Conservation (phyloP, 64 coral and sea anemone species). For the Montipora sp. region DNA sequence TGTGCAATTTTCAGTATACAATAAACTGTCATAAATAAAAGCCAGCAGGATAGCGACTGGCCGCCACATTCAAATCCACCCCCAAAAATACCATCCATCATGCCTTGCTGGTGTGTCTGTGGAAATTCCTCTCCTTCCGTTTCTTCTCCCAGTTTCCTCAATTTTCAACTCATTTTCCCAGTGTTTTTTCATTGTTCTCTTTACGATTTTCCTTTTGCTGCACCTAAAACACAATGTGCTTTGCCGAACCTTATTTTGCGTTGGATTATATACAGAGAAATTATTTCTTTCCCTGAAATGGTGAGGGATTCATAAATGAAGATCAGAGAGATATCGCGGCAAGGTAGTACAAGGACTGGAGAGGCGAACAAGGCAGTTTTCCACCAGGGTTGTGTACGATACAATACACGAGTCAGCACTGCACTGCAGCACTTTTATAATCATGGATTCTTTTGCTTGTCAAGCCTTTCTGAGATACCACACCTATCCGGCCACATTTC, state of each 20-base stretch:
- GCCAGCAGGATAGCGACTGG: slow-evolving; percentile 28
- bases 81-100: slow-evolving; percentile 12
- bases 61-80: slow-evolving; percentile 34
- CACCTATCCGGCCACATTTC: too few relatives aligned
- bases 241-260: neutral
- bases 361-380: too few relatives aligned
- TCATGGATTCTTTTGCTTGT: too few relatives aligned
- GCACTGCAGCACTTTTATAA: too few relatives aligned
- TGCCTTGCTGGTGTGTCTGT: neutral
- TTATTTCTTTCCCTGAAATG: too few relatives aligned
- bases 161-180: neutral
- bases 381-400: too few relatives aligned
- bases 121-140: too few relatives aligned
- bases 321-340: too few relatives aligned
- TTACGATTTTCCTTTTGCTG: neutral
- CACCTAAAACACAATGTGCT: neutral
- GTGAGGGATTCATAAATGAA: too few relatives aligned
- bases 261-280: neutral
- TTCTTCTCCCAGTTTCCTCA: neutral
- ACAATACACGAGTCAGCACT: too few relatives aligned
- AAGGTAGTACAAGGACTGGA: too few relatives aligned
- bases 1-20: slow-evolving; percentile 7
- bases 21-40: slow-evolving; percentile 24
- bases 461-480: too few relatives aligned
- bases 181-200: neutral